Evolutionary conservation across 1,140 invertebrate genomes (phyloP).

Genomic region (Drosophila melanogaster): DNA sequence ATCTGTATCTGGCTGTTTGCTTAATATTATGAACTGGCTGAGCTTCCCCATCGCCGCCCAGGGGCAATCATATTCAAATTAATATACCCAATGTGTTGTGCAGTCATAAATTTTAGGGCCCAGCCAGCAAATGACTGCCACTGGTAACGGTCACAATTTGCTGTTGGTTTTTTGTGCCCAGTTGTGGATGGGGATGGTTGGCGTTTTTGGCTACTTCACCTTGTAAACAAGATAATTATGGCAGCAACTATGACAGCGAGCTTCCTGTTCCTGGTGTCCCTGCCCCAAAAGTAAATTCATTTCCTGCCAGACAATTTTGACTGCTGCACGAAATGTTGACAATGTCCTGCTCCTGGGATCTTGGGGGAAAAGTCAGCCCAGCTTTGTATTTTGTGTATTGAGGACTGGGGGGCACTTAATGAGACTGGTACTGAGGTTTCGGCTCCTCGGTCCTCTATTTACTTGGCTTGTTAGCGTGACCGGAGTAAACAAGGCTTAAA

Average conservation of each 20-base stretch:
- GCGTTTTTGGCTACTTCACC: conserved; percentile 60
- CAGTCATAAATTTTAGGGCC: conserved; percentile 75
- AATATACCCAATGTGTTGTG: conserved; percentile 82
- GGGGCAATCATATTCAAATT: conserved; percentile 81
- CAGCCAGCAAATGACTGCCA: conserved; percentile 45
- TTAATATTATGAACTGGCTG: conserved; percentile 72
- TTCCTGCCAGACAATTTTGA: conserved; percentile 73
- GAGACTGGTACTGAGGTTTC: conserved; percentile 48
- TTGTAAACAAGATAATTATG: conserved; percentile 84
- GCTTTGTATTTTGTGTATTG: conserved; percentile 46
- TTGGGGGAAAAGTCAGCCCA: conserved; percentile 7
- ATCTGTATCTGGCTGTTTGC: conserved; percentile 45
- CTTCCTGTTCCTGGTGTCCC: conserved; percentile 64
- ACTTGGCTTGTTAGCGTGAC: conserved; percentile 62
- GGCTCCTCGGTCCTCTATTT: conserved; percentile 49
- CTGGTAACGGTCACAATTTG: conserved; percentile 36
- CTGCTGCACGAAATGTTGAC: conserved; percentile 75
- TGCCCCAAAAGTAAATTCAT: conserved; percentile 70
- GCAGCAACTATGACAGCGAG: conserved; percentile 81
- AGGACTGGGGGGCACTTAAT: conserved; percentile 52
- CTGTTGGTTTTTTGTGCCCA: conserved; percentile 30
- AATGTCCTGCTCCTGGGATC: conserved; percentile 42
- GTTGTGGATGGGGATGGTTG: conserved; percentile 6
- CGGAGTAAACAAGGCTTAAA: conserved; percentile 26
- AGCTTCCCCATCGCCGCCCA: conserved; percentile 40